Evolutionary conservation across 2,888 invertebrate genomes (phyloP).

Genomic region (Bombylius major): DNA sequence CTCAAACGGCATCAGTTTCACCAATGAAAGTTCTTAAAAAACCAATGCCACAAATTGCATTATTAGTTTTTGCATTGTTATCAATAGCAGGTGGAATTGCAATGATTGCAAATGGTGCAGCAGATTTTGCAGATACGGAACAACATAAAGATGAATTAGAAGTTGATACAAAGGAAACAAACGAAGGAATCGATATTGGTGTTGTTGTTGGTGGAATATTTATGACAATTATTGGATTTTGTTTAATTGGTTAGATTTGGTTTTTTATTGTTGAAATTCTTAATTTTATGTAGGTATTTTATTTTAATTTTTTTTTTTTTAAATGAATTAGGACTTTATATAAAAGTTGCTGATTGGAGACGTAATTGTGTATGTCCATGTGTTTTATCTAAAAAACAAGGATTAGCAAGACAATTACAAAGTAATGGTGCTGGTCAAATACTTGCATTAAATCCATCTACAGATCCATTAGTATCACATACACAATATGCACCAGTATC

Average conservation of each 20-base stretch:
- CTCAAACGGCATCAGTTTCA: slow-evolving; percentile 25
- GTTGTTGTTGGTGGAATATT: slow-evolving; percentile 51
- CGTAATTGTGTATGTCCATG: slow-evolving; percentile 30
- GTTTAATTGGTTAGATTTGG: slow-evolving; percentile 43
- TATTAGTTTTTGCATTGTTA: slow-evolving; percentile 25
- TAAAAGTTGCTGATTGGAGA: slow-evolving; percentile 28
- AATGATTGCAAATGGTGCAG: slow-evolving; percentile 49
- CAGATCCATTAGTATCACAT: slow-evolving; percentile 56
- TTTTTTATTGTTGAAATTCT: background rate
- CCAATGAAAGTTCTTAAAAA: slow-evolving; percentile 25
- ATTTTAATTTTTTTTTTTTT: background rate
- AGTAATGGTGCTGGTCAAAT: slow-evolving; percentile 40
- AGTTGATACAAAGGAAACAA: slow-evolving; percentile 17
- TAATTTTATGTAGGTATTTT: too few species aligned
- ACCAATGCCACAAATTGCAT: slow-evolving; percentile 23
- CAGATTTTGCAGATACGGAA: slow-evolving; percentile 43
- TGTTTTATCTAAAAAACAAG: slow-evolving; percentile 26
- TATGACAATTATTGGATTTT: slow-evolving; percentile 46
- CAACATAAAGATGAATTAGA: slow-evolving; percentile 30
- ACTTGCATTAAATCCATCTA: slow-evolving; percentile 59
- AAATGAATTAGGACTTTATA: slow-evolving; percentile 23
- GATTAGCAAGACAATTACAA: slow-evolving; percentile 27
- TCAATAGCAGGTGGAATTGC: slow-evolving; percentile 37
- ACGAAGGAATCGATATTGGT: slow-evolving; percentile 35
- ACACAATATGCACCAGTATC: slow-evolving; percentile 65